Base-by-base conservation (phyloP, 2,113 vertebrate species). In the Octodon degus region DNA sequence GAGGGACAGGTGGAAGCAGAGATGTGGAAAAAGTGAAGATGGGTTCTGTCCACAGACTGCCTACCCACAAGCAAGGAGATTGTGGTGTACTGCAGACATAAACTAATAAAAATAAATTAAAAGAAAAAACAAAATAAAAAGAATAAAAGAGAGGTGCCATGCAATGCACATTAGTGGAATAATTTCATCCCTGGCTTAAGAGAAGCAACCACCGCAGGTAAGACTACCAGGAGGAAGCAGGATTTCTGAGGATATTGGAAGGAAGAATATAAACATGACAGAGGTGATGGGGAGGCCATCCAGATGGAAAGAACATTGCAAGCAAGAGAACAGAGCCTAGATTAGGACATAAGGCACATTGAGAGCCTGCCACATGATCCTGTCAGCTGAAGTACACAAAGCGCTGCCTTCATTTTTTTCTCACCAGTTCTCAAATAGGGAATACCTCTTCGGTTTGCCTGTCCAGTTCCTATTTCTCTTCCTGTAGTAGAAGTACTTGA, bases 221-320 rank as follows among this genome's bases (percentile, higher is more conserved):
- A 90, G n/a, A 55, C n/a, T 91, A 89, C n/a, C 74, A 55, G 58
- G 74, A 62, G 43, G 58, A 94, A 50, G 67, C n/a, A 76, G 79
- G 13, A 43, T 86, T 85, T 95, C 74, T 67, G n/a, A 20, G 22
- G 40, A 40, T 20, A 65, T 37, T 63, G 58, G 32, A 84, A 86
- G 19, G 30, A 43, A 89, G 32, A 76, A 67, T 9, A 77, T 27
- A 83, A 68, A 96, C 62, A 40, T 84, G 60, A 67, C 22, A 92
- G 7, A 34, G 27, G 19, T 83, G 10, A 22, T 83, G 12, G 27
- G 53, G 25, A 83, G 19, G 19, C 55, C 79, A 79, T 20, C 47
- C 74, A 87, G 82, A 22, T 47, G 20, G 43, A 96, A 91, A 79
- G n/a, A 70, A 62, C 34, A 83, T 60, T 55, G 22, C 25, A 5